These are phyloP conservation scores for Sebastes alutus DNA, from an alignment of 2,797 vertebrate species.

Conservation along the genomic window DNA sequence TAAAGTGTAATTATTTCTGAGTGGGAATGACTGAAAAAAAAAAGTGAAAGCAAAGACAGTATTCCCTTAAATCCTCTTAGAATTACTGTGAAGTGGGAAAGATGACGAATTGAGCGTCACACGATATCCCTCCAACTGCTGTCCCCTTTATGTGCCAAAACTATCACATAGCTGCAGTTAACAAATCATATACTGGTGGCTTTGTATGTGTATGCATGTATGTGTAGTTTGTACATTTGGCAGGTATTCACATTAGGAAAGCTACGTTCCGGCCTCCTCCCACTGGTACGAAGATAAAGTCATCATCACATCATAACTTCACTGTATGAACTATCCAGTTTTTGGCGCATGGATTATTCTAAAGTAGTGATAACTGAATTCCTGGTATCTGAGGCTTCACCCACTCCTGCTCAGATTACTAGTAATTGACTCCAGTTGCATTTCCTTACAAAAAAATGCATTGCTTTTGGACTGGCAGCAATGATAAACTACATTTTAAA, in stretches of 20 bases:
- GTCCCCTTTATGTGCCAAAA: constrained; percentile 26
- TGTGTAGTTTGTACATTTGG: constrained; percentile 19
- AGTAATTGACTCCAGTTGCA: constrained; percentile 58
- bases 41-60: constrained; percentile 4
- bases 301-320: constrained; percentile 43
- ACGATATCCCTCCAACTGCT: constrained; percentile 27
- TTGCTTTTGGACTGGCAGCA: background rate
- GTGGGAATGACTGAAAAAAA: constrained; percentile 1
- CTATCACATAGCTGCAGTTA: constrained; percentile 10
- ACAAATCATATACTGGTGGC: constrained; percentile 8
- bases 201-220: background rate
- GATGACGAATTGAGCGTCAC: constrained; percentile 7
- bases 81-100: constrained; percentile 22
- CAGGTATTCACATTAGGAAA: constrained; percentile 22
- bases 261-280: background rate
- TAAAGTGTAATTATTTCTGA: background rate
- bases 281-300: constrained; percentile 42
- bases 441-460: constrained; percentile 16
- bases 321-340: background rate
- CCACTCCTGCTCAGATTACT: constrained; percentile 26
- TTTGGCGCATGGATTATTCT: background rate
- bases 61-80: constrained; percentile 21
- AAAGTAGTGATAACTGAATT: constrained; percentile 41
- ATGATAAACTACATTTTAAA: constrained; percentile 14
- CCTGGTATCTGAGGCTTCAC: constrained; percentile 23